Evolutionary conservation across 2,113 vertebrate genomes (phyloP).

Genomic region (Balaenoptera acutorostrata): DNA sequence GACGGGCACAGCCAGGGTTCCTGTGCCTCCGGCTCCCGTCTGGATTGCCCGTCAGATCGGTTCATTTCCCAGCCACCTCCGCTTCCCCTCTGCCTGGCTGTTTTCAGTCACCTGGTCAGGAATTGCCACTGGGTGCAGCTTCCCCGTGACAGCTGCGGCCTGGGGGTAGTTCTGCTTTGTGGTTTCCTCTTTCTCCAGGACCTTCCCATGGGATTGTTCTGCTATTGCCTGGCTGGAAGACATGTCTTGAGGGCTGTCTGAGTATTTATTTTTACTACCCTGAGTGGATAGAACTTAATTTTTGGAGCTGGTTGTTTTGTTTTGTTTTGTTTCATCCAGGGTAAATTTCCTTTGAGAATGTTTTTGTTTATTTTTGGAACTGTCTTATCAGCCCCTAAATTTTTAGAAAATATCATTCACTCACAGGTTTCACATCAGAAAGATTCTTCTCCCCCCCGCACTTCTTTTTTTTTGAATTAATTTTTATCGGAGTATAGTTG

Average conservation of each 20-base stretch:
- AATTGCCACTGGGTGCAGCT: rapidly evolving
- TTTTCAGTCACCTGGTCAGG: not conserved
- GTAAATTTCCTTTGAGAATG: conserved; percentile 44
- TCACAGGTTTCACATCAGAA: conserved; percentile 2
- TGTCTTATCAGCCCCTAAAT: not conserved
- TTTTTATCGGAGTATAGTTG: not conserved
- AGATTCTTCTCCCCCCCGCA: not conserved
- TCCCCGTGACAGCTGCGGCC: not conserved
- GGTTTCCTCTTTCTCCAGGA: not conserved
- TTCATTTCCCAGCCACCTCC: not conserved
- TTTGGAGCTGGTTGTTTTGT: not conserved
- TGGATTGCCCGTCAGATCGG: too few relatives aligned
- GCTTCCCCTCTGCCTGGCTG: not conserved
- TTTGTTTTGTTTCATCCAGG: not conserved
- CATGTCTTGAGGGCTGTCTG: not conserved
- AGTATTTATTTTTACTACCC: conserved; percentile 33
- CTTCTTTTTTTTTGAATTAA: not conserved
- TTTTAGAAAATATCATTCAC: conserved; percentile 12
- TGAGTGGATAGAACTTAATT: conserved; percentile 31
- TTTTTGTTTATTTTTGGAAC: conserved; percentile 51
- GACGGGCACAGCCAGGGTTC: rapidly evolving
- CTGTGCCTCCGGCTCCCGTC: rapidly evolving
- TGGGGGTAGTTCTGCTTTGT: not conserved
- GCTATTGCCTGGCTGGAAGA: not conserved
- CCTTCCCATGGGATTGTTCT: not conserved